Base-by-base conservation (phyloP, 2,888 invertebrate genomes). In the Leptarthrus brevirostris region DNA sequence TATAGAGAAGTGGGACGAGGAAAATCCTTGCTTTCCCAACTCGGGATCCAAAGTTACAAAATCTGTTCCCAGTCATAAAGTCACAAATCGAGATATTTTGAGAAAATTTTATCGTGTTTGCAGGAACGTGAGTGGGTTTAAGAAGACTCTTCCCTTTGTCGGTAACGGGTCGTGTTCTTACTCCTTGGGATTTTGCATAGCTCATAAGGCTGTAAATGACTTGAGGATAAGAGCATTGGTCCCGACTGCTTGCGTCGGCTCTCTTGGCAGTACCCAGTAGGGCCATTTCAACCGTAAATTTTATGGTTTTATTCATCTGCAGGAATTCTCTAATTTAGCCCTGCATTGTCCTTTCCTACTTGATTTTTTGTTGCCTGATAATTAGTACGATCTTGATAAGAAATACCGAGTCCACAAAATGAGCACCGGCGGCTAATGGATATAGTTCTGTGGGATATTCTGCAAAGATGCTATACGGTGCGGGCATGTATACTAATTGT, bases 31-130 rank as follows among this genome's bases (percentile, higher is more conserved):
- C 20, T 2, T 16, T 49, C 2, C 18, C 16, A 16, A 12, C 40
- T 14, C 30, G 18, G 40, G 14, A 22, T 14, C 26, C 40, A 49
- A 66, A 40, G 47, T 40, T 66, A 49, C 26, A 69, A 69, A 69
- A 69, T 69, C 69, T 52, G 49, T 49, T 49, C 52, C 69, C 34
- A 26, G 69, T 52, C 69, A 69, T 69, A 69, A 69, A 69, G 16
- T 52, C 49, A 49, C 47, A 69, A 34, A 69, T 69, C 69, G 30
- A 69, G 69, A 69, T 69, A 40, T 47, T 66, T 49, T 20, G 69
- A 10, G 30, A 16, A 52, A 52, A 69, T 54, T 49, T 66, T n/a
- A 47, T 66, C n/a, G 44, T 49, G 14, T 47, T 44, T 22, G 22
- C 26, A 66, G 40, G 24, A 44, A 66, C 66, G 66, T 66, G 66